phyloP scores from a whole-genome alignment of 1,140 invertebrate species.

The Drosophila littoralis region DNA sequence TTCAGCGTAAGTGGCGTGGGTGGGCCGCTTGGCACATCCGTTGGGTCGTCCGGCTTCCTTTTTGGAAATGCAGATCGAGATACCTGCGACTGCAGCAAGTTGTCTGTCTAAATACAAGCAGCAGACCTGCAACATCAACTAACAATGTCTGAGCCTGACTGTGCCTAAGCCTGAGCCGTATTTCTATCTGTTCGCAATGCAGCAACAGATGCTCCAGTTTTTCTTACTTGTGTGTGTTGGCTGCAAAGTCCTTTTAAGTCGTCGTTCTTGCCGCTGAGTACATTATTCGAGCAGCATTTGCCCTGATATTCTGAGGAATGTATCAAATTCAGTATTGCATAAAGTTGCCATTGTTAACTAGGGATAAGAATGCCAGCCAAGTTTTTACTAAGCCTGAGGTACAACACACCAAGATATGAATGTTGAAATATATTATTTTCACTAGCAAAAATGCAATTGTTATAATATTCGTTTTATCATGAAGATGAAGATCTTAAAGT shows the following conservation, averaged over 20 bases:
- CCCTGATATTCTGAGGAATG: background rate
- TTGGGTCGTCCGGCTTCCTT: constrained; percentile 1
- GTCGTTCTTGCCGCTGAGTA: constrained; percentile 9
- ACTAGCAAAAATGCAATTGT: too few relatives aligned
- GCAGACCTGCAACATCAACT: constrained; percentile 42
- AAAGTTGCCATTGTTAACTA: constrained; percentile 8
- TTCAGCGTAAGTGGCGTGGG: constrained; percentile 71
- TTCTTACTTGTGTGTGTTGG: background rate
- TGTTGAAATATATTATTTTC: too few relatives aligned
- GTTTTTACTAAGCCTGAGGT: background rate
- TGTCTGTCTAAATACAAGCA: constrained; percentile 48
- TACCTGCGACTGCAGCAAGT: constrained; percentile 2
- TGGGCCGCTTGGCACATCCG: constrained; percentile 36
- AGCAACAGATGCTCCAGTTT: constrained; percentile 16
- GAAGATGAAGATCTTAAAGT: too few relatives aligned
- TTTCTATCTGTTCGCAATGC: constrained; percentile 25
- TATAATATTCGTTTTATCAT: too few relatives aligned
- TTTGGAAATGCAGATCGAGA: constrained; percentile 1
- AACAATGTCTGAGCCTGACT: constrained; percentile 25
- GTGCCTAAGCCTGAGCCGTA: background rate
- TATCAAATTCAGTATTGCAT: constrained; percentile 6
- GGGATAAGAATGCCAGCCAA: constrained; percentile 1
- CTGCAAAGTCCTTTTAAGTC: constrained; percentile 22
- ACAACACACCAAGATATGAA: too few relatives aligned
- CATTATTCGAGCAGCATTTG: background rate